These are phyloP conservation scores for Thereuonema tuberculata DNA, from an alignment of 1,140 invertebrate genomes.

Conservation along the genomic window DNA sequence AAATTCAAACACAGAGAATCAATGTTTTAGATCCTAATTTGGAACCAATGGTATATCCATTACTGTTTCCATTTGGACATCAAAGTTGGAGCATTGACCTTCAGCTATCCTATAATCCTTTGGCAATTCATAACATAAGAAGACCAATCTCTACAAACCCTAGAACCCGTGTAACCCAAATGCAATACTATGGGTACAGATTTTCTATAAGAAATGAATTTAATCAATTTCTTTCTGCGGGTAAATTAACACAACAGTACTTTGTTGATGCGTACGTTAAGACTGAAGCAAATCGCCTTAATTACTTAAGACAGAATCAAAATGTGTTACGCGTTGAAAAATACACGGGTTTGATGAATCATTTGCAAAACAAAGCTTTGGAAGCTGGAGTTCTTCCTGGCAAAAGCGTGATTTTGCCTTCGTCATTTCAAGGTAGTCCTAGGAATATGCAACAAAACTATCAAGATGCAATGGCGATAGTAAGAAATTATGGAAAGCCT, in stretches of 20 bases:
- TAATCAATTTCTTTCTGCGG: constrained; percentile 17
- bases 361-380: constrained; percentile 13
- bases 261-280: constrained; percentile 37
- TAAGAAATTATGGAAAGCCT: constrained; percentile 16
- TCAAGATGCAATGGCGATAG: constrained; percentile 32
- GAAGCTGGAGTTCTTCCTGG: constrained; percentile 12
- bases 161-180: background rate
- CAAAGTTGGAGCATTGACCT: background rate
- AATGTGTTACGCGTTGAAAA: constrained; percentile 32
- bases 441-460: constrained; percentile 29
- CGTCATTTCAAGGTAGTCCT: constrained; percentile 29
- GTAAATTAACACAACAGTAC: constrained; percentile 26
- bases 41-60: constrained; percentile 36
- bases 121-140: background rate
- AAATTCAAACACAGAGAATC: constrained; percentile 21
- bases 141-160: background rate
- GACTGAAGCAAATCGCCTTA: constrained; percentile 33
- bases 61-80: constrained; percentile 35
- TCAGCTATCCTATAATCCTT: background rate
- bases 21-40: constrained; percentile 33
- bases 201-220: background rate
- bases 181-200: constrained; percentile 2
- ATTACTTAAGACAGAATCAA: constrained; percentile 34
- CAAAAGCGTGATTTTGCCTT: constrained; percentile 28
- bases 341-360: constrained; percentile 33